These are phyloP conservation scores for Liposcelis brunnea DNA, from an alignment of 2,888 invertebrate species.

Conservation along the genomic window DNA sequence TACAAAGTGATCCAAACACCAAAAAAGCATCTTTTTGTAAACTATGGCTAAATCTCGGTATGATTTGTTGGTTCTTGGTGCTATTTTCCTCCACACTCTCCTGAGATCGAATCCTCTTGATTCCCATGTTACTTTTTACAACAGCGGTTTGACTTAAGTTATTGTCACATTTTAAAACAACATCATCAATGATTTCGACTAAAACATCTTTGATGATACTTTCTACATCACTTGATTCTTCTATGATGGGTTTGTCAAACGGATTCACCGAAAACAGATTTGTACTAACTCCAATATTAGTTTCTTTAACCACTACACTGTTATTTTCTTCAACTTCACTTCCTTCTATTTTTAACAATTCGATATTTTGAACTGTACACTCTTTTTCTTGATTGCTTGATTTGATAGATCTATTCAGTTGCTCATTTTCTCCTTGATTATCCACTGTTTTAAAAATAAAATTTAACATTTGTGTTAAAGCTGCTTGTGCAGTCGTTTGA, in stretches of 20 bases:
- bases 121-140: neutral
- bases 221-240: too few relatives aligned
- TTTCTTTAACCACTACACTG: slow-evolving; percentile 9
- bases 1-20: slow-evolving; percentile 93
- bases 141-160: too few relatives aligned
- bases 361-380: neutral
- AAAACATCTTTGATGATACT: slow-evolving; percentile 22
- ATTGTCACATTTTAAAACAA: slow-evolving; percentile 12
- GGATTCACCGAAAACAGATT: too few relatives aligned
- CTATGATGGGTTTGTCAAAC: too few relatives aligned
- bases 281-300: too few relatives aligned
- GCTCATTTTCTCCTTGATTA: slow-evolving; percentile 45
- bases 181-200: slow-evolving; percentile 23
- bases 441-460: slow-evolving; percentile 98
- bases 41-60: slow-evolving; percentile 84
- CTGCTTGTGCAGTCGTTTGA: slow-evolving; percentile 95
- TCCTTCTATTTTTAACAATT: neutral
- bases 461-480: slow-evolving; percentile 97
- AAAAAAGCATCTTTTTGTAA: slow-evolving; percentile 97
- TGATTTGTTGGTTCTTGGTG: slow-evolving; percentile 61
- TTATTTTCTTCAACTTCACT: too few relatives aligned
- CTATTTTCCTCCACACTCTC: slow-evolving; percentile 28
- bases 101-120: slow-evolving; percentile 26
- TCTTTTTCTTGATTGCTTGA: neutral
- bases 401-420: too few relatives aligned